Evolutionary conservation across 2,888 invertebrate genomes (phyloP), one percentile per base, ranked within the genome.

Genomic region (Didymodactylos carnosus): DNA sequence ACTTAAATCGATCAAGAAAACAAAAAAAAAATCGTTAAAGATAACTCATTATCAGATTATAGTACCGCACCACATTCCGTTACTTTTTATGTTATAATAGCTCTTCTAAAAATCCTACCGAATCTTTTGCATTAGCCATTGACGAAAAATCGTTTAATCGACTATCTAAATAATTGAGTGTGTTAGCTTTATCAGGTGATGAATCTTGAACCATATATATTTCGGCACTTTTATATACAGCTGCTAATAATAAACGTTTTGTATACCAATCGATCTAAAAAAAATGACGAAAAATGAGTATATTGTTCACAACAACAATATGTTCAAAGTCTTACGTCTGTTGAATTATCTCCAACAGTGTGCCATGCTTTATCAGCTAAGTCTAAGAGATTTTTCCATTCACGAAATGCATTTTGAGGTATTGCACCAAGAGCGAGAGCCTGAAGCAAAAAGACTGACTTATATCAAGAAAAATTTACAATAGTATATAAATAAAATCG

Each of bases 311-410:
- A n/a, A 49, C n/a, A 23, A 1, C 11, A 0, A 7, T 5, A 5
- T 1, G 16, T 23, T 11, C 25, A 25, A 11, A 25, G 19, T 86
- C 89, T 89, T 87, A 94, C 94, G 86, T 94, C 90, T 72, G 91
- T 89, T 73, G 93, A 92, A 80, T 89, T 87, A 83, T 94, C 94
- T 13, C 93, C 93, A 40, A 91, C 89, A 82, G 90, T 88, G 81
- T 90, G 90, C 84, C 92, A 93, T 79, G 94, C 90, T 81, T 92
- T 91, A 83, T 94, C 94, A 27, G 39, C 90, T 89, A 77, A 93
- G 85, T 23, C 89, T 89, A 41, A 90, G 85, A 69, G 93, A 84
- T 78, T 90, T 89, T 72, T 89, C 88, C 79, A 91, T 84, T 72
- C 90, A 87, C 72, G 87, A 88, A 72, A 40, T 8, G 62, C 71